Percentiles rank a stretch among this genome's conserved stretches.
These are phyloP conservation scores for Diploscapter pachys DNA, from an alignment of 1,140 invertebrate genomes.

Conservation along the genomic window DNA sequence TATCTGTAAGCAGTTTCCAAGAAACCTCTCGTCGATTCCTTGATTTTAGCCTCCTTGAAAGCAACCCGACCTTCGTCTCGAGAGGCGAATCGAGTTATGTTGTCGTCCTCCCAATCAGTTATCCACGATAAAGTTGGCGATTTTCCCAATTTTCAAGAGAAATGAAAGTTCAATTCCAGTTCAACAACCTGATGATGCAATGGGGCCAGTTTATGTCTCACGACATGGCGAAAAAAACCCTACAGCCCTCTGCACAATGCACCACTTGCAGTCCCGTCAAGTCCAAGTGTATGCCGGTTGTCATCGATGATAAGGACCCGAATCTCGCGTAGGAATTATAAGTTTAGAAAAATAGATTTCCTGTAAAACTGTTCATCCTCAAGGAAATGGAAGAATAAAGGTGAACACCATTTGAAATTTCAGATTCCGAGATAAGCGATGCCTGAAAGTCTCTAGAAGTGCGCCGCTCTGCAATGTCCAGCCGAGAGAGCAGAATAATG, in stretches of 20 bases:
- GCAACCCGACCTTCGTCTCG: conserved; percentile 46
- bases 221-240: conserved; percentile 55
- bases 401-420: conserved; percentile 10
- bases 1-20: conserved; percentile 38
- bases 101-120: conserved; percentile 52
- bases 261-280: conserved; percentile 52
- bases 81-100: conserved; percentile 52
- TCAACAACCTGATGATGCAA: conserved; percentile 53
- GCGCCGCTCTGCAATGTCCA: conserved; percentile 51
- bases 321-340: conserved; percentile 42
- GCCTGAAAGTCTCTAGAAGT: conserved; percentile 55
- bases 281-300: conserved; percentile 55
- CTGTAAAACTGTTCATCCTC: no score
- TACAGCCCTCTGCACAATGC: conserved; percentile 56
- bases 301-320: conserved; percentile 49
- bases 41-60: conserved; percentile 49
- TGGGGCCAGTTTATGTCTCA: conserved; percentile 59
- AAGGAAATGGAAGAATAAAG: no score
- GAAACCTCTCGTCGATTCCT: background rate
- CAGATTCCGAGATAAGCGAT: conserved; percentile 52
- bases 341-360: background rate
- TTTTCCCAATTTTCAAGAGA: background rate
- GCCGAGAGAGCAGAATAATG: conserved; percentile 55
- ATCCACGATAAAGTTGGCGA: conserved; percentile 27
- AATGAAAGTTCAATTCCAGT: conserved; percentile 39